Evolutionary conservation across 64 coral and sea anemone genomes (phyloP).

Genomic region (Stichodactyla mertensii): DNA sequence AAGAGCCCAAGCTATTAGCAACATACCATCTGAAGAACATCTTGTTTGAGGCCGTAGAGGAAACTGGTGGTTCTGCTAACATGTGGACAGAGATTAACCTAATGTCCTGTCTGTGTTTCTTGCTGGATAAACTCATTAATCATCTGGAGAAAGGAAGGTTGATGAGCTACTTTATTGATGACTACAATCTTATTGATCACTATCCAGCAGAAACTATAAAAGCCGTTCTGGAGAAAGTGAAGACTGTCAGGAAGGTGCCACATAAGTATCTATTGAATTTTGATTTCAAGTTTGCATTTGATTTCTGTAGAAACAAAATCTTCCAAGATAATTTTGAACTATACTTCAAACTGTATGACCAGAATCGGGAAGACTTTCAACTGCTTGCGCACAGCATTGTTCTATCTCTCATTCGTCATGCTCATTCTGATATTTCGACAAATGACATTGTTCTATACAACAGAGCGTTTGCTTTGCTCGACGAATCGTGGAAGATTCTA

Average conservation of each 20-base stretch:
- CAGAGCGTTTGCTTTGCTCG: neutral
- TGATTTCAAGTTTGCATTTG: neutral
- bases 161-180: conserved; percentile 23
- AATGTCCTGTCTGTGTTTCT: neutral
- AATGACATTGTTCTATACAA: neutral
- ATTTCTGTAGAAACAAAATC: neutral
- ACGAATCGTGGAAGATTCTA: conserved; percentile 5
- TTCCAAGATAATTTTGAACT: conserved; percentile 4
- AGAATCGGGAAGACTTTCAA: neutral
- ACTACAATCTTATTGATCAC: conserved; percentile 15
- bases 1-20: conserved; percentile 1
- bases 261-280: neutral
- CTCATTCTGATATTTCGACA: conserved; percentile 11
- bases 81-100: conserved; percentile 17
- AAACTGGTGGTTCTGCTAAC: neutral
- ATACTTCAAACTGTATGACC: neutral
- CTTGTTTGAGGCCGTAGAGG: conserved; percentile 15
- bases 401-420: conserved; percentile 2
- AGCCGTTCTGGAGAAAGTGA: conserved; percentile 9
- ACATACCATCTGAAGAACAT: conserved; percentile 26
- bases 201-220: neutral
- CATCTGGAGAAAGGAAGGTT: conserved; percentile 17
- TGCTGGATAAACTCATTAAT: conserved; percentile 11
- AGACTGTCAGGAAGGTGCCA: neutral
- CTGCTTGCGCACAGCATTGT: neutral